Evolutionary conservation across 1,140 invertebrate genomes (phyloP).

Genomic region (Chelonus insularis): DNA sequence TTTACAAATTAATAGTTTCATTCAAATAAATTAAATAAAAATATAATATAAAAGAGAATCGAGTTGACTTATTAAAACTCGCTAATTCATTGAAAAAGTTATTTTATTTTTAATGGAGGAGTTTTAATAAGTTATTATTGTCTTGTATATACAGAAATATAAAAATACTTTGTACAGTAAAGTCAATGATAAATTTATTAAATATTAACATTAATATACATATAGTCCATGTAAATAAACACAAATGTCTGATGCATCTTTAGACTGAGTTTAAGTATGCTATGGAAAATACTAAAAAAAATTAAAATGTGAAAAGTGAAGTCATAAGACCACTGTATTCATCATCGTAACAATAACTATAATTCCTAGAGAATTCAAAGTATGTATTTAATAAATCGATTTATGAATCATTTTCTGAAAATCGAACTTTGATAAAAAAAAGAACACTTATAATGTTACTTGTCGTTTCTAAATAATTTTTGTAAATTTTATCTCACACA

Average conservation of each 20-base stretch:
- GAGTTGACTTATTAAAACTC: no score
- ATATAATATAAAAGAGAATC: not conserved
- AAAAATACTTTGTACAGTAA: conserved; percentile 4
- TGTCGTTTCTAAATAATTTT: not conserved
- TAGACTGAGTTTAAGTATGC: not conserved
- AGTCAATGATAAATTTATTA: not conserved
- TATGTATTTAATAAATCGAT: no score
- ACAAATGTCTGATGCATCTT: not conserved
- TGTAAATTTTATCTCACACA: conserved; percentile 12
- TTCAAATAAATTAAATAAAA: not conserved
- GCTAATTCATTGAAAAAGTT: not conserved
- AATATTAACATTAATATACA: not conserved
- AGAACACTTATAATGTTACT: not conserved
- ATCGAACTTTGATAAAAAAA: not conserved
- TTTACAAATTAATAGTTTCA: not conserved
- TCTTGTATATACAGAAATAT: not conserved
- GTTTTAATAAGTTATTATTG: not conserved
- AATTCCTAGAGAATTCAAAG: no score
- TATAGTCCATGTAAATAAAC: conserved; percentile 5
- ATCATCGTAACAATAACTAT: no score
- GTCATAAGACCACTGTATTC: no score
- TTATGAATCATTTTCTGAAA: not conserved
- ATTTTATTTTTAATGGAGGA: not conserved
- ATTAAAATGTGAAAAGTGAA: not conserved
- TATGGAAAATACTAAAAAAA: not conserved